Conservation (phyloP, 2,113 vertebrate species). For the Australoheros scitulus region DNA sequence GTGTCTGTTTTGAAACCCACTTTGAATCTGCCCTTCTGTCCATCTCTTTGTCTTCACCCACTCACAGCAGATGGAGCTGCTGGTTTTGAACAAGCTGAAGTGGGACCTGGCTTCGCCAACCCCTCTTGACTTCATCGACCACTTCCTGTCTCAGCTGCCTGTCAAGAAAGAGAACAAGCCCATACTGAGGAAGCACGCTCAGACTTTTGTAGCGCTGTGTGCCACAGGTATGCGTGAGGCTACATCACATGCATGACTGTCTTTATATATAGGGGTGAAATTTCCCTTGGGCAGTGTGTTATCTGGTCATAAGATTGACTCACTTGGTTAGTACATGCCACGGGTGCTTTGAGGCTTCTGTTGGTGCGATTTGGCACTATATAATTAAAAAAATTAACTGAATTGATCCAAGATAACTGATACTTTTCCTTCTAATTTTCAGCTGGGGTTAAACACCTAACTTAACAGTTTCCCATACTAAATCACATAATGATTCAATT, state of each 20-base stretch:
- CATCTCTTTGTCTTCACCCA: background rate
- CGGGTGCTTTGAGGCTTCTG: too few species aligned
- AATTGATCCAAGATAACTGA: background rate
- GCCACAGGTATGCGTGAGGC: conserved; percentile 87
- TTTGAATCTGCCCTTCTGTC: conserved; percentile 31
- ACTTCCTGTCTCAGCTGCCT: conserved; percentile 91
- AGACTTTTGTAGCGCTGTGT: conserved; percentile 95
- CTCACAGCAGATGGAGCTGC: conserved; percentile 91
- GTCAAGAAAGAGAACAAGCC: conserved; percentile 86
- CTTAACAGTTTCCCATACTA: background rate
- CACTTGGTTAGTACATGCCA: background rate
- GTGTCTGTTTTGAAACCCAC: background rate
- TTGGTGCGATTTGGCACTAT: too few species aligned
- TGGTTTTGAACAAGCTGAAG: conserved; percentile 94
- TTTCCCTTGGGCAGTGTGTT: background rate
- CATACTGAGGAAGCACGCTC: conserved; percentile 93
- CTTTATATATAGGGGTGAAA: background rate
- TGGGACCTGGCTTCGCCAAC: conserved; percentile 95
- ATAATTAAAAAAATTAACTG: too few species aligned
- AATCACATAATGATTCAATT: background rate
- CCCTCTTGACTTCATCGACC: conserved; percentile 94
- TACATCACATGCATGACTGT: background rate
- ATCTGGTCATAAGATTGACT: background rate
- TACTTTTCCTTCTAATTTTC: background rate
- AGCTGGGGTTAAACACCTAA: background rate